Evolutionary conservation across 1,140 invertebrate species (phyloP), one percentile per base, ranked within the genome.

Genomic region (Oncopodura yosiiana): DNA sequence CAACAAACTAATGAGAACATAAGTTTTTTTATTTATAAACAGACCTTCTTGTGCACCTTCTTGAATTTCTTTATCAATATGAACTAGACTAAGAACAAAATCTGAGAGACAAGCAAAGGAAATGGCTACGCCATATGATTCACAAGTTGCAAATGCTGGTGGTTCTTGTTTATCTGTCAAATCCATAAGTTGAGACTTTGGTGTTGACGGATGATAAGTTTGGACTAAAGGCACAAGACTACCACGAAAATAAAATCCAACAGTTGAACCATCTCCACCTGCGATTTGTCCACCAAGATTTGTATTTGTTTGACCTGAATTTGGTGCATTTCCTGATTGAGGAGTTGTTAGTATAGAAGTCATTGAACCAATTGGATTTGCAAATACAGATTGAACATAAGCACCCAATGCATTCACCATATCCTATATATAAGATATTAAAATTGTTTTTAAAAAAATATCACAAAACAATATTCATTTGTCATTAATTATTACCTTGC

Each of bases 351-450:
- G 23, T 6, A 60, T n/a, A 18, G 53, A 48, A 3, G 53, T 59
- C 61, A 66, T 58, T 14, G 61, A 55, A 30, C 57, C 61, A 21
- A 56, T 74, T 38, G 77, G 75, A 69, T 77, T 79, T 36, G 90
- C 81, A 74, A 96, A 93, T 37, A 93, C 77, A 46, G 88, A 93
- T 67, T 96, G 91, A n/a, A 95, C 87, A 71, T 90, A 96, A 4
- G 89, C 86, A 32, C 90, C 91, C 59, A 96, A 75, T 41, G 89
- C 89, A 71, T 93, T 94, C 19, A 97, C 88, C 66, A 95, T 95
- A 70, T 96, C 92, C 69, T 92, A 82, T 68, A 94, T 0, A 46
- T n/a, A 27, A 18, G 36, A 37, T 12, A 24, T 45, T 19, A n/a
- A 38, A 6, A 39, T 5, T 6, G 16, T 6, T 50, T 50, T 37